Evolutionary conservation across 2,888 invertebrate species (phyloP), one percentile per base, ranked within the genome.

Genomic region (Folsomia candida): DNA sequence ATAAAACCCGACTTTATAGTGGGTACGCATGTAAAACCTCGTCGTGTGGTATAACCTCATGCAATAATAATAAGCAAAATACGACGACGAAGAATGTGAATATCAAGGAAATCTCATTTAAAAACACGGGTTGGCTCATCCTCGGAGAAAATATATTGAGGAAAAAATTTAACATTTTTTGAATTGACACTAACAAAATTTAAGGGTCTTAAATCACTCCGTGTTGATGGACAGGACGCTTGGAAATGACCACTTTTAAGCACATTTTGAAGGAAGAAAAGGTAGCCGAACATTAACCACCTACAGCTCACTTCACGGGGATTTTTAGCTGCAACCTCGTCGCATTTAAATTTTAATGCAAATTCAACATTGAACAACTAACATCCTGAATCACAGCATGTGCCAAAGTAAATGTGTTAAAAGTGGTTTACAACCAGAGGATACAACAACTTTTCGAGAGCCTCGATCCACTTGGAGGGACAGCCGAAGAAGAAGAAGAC

Each of bases 361-460:
- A 51, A 64, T 64, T 47, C 64, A 51, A 14, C 37, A 37, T 37
- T 37, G 4, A 9, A 14, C 37, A 37, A 37, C 37, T 37, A 37
- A 64, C 64, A 62, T 62, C 62, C 64, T 64, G 47, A 64, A 64
- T 47, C 64, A 37, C 64, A 64, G 64, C 64, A 51, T 64, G 64
- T 64, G 64, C 64, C 64, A 64, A 64, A 64, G 64, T 47, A 62
- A 62, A 62, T 62, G 62, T 62, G 62, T 62, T 62, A 28, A 62
- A 62, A 62, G 62, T 29, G 62, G 14, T 60, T 60, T 25, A 60
- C 60, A 60, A n/a, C 62, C 62, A 9, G 47, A 9, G 14, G 47
- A 47, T 11, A 14, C 9, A 9, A 47, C 47, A 47, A 47, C 9
- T n/a, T n/a, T n/a, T n/a, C n/a, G n/a, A n/a, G n/a, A n/a, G n/a